A percentile compares a stretch with the other conserved stretches of the same genome.
Conservation (phyloP, 2,888 invertebrate genomes). For the Eristalis pertinax region DNA sequence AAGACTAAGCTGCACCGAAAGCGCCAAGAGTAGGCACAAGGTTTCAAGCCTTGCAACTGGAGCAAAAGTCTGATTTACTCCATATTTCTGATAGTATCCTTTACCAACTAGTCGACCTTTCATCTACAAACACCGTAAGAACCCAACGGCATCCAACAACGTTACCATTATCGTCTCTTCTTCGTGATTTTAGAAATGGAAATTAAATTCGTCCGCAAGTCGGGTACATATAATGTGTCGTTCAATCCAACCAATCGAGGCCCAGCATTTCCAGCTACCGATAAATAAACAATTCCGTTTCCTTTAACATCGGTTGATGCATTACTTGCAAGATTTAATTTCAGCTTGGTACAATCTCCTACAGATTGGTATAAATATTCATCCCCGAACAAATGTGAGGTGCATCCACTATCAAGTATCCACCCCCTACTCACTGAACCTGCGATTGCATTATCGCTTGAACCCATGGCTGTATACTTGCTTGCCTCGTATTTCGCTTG, state of each 20-base stretch:
- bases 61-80: no score
- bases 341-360: background rate
- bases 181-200: background rate
- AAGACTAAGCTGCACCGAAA: no score
- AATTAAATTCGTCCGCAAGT: constrained; percentile 1
- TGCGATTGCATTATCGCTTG: background rate
- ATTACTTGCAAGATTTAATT: constrained; percentile 6
- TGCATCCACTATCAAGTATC: constrained; percentile 5
- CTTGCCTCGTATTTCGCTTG: background rate
- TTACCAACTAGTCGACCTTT: no score
- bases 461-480: background rate
- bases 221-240: background rate
- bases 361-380: background rate
- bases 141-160: no score
- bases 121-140: no score
- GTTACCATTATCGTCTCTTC: no score
- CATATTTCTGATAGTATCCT: no score
- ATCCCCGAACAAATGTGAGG: background rate
- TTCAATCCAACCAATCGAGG: background rate
- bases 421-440: background rate
- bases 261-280: background rate
- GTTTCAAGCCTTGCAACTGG: no score
- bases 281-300: background rate
- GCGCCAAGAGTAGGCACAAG: no score
- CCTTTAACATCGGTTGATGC: background rate